Base-by-base conservation (phyloP, 1,140 invertebrate species). In the Mizuhopecten yessoensis region DNA sequence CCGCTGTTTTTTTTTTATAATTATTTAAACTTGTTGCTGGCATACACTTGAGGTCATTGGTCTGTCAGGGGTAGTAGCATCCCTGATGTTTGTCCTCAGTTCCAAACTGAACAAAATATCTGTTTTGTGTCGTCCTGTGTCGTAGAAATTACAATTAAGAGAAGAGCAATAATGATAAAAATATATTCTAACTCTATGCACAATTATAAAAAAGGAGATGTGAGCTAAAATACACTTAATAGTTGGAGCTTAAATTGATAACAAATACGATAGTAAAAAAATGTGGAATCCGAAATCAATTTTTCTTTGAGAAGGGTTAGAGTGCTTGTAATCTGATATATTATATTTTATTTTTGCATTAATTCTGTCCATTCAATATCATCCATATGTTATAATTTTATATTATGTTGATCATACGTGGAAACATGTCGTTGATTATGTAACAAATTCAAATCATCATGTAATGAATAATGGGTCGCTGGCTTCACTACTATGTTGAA, bases 261-360 rank as follows among this genome's bases (percentile, higher is more conserved):
- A 11, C 57, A 29, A 75, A 75, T 29, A 75, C n/a, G n/a, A 29
- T 29, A 5, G 0, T 29, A 17, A 17, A 17, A 9, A 75, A 75
- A 0, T n/a, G 29, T 75, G n/a, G 57, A 75, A 75, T n/a, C 57
- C n/a, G n/a, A 75, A 75, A n/a, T 75, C 9, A n/a, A 5, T 75
- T 29, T 75, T 29, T 75, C n/a, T 75, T 17, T 5, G 17, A 75
- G 3, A 29, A 11, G 11, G 29, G 57, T 75, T 75, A 75, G 57
- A 75, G n/a, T 75, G 57, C 57, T 75, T 75, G 57, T 75, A 75
- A 75, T 29, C n/a, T 75, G 57, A 75, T 75, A 29, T 29, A 10
- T 13, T 75, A 29, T 75, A 75, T 75, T 75, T 75, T 75, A 29
- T 75, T 75, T 75, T 45, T 45, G 42, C 42, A 45, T 45, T 13